Base-by-base conservation (phyloP, 2,888 invertebrate genomes). In the Hemistola chrysoprasaria region DNA sequence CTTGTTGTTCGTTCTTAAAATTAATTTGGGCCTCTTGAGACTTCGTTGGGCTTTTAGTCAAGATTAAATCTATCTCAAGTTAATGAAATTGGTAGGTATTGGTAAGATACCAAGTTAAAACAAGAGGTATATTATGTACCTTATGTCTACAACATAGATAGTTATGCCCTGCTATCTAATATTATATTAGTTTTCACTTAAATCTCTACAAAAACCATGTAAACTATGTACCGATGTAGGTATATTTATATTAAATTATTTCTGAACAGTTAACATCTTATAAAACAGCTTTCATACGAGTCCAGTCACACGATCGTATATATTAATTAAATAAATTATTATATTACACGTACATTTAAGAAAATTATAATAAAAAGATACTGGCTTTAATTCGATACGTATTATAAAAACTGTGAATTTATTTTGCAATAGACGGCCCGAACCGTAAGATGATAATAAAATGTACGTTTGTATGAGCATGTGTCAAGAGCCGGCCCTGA, bases 21-120 rank as follows among this genome's bases (percentile, higher is more conserved):
- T 85, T 84, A 86, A 84, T 84, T 86, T 76, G 57, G 65, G 73
- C 81, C 82, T 81, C 84, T 85, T 71, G 83, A 85, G 77, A 76
- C 65, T 66, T 51, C 53, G 68, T 59, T 71, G 54, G 65, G 63
- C 64, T 66, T 62, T 66, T 57, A 61, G 67, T 64, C 62, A 56
- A 80, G 78, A 84, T 84, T 82, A 80, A 77, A 71, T 71, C 77
- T 66, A 79, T 82, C 71, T 73, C 59, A 61, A 78, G 71, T 70
- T 78, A 80, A 81, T 79, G 68, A 78, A 78, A 72, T 68, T 60
- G 58, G 64, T 71, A 62, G 39, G 29, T 47, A 10, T 35, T 37
- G 34, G 28, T 33, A 31, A 27, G 42, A 28, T 23, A 30, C 16
- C n/a, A n/a, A n/a, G n/a, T n/a, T n/a, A n/a, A n/a, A n/a, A n/a